Base-by-base conservation (phyloP, 2,113 vertebrate species). In the Alexandromys fortis region DNA sequence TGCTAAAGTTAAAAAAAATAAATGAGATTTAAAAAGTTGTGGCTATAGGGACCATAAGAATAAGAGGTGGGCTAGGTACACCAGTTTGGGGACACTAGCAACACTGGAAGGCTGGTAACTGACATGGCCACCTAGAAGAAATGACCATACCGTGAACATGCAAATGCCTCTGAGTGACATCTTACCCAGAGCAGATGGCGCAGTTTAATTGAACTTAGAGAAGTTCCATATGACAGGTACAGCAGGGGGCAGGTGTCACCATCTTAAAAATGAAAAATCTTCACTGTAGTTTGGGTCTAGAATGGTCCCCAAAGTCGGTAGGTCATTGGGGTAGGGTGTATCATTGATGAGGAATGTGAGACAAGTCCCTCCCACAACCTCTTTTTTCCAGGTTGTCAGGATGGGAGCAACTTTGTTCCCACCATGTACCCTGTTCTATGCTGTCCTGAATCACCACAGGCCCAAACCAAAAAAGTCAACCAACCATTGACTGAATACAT, bases 381-480 rank as follows among this genome's bases (percentile, higher is more conserved):
- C 72, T 52, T 68, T 3, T 28, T 38, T 81, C 45, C 76, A 28
- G 55, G 76, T 30, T 16, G 33, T 52, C 16, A 14, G 21, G 35
- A 81, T 11, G 0, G 26, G 65, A 81, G 17, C 63, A 81, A 10
- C 61, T 86, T 35, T 21, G 17, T 28, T 63, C 19, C 19, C 21
- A 8, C 28, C 24, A 33, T n/a, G 19, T 2, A 52, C 12, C 2
- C 26, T 16, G 49, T 5, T 4, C 5, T 63, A 12, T 2, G 10
- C 17, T 68, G 42, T 11, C 42, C 38, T 47, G 82, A 28, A 8
- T 47, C 38, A 65, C 5, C 13, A 1, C 61, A 67, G 63, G 83
- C 42, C 28, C 61, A 6, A 67, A 47, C 1, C 42, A 68, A 86
- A 42, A 42, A 86, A 45, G 10, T 22, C 63, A 49, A 12, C 42